Evolutionary conservation across 1,140 invertebrate genomes (phyloP), one percentile per base, ranked within the genome.

Genomic region (Drosophila navojoa): DNA sequence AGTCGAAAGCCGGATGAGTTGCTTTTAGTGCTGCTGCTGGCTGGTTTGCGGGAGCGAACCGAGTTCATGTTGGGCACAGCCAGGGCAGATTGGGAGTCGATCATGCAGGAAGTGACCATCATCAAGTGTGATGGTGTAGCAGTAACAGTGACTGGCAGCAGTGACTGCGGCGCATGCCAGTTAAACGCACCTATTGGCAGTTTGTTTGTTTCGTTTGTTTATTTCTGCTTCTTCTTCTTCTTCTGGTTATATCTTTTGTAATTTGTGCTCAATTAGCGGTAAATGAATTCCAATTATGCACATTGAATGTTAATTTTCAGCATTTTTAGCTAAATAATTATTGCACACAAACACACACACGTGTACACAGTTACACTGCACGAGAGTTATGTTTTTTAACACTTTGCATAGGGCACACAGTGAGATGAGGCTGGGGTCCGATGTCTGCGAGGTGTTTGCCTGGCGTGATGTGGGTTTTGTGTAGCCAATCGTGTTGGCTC

Each of bases 1-100:
- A 93, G 79, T 35, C 92, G 92, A 70, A 93, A 93, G 53, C 92
- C 92, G 50, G 92, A 92, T 60, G 87, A 90, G 44, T 85, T 78
- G 75, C 81, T 85, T 57, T 71, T 38, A 7, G 10, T 62, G 40
- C 82, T 62, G 40, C 82, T 91, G 69, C 71, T 74, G 45, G 70
- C n/a, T 35, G 90, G 63, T 66, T 90, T 89, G n/a, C 86, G 82
- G 38, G 55, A 45, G 29, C 84, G 81, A 32, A 72, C 71, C 19
- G 81, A 71, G 60, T 89, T 91, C 86, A 91, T 92, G 79, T 92
- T 92, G 53, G 85, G 77, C 40, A 91, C 69, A 44, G 85, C 85
- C 58, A 89, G 78, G 61, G 71, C 77, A 45, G 78, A 73, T 72
- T 89, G 84, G 13, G 84, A 77, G 68, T 91, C 90, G 42, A 85